Evolutionary conservation across 2,113 vertebrate genomes (phyloP).

Genomic region (Pelusios castaneus): DNA sequence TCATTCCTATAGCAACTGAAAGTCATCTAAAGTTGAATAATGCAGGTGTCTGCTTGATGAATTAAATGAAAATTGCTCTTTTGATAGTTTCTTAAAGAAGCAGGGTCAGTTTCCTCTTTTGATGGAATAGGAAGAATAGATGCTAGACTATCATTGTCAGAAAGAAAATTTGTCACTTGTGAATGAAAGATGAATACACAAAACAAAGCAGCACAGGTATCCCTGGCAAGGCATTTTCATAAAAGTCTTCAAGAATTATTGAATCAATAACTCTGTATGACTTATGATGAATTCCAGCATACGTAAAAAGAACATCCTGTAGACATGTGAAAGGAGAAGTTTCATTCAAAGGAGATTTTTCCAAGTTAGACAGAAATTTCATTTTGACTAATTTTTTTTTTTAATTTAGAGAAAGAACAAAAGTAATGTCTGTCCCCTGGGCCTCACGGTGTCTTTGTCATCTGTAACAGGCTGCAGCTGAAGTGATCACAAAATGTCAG

Average conservation of each 20-base stretch:
- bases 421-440: not conserved
- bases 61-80: not conserved
- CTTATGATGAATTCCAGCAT: not conserved
- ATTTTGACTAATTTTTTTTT: not conserved
- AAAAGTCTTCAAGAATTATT: not conserved
- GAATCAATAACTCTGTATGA: conserved; percentile 15
- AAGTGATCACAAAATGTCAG: not conserved
- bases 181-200: not conserved
- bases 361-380: not conserved
- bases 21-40: not conserved
- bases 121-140: not conserved
- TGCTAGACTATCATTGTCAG: not conserved
- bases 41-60: not conserved
- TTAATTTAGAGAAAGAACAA: not conserved
- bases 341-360: not conserved
- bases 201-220: not conserved
- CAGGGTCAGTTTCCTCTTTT: not conserved
- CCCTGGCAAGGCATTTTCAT: not conserved
- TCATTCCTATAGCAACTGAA: not conserved
- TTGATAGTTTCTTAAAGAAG: not conserved
- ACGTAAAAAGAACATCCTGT: conserved; percentile 21
- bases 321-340: not conserved
- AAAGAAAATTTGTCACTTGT: not conserved
- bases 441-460: not conserved
- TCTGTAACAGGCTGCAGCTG: not conserved